Evolutionary conservation across 2,797 vertebrate species (phyloP), one percentile per base, ranked within the genome.

Genomic region (Centroberyx gerrardi): DNA sequence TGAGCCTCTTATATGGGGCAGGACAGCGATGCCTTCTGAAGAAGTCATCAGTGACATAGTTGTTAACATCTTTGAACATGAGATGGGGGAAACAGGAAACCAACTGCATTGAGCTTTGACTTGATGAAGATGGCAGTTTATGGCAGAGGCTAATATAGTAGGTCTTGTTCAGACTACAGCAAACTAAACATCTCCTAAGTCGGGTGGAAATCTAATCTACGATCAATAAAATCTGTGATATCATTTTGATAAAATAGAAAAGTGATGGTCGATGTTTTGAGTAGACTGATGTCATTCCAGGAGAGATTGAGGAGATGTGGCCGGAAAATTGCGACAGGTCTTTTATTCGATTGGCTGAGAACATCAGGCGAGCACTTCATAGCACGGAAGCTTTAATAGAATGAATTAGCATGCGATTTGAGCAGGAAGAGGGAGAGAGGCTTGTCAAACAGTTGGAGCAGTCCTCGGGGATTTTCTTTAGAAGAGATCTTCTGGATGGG

Each of bases 401-500:
- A 61, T 56, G 54, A 56, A 54, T 68, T 49, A 72, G 65, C 40
- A 53, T 36, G 58, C 74, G 62, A 76, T 76, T 12, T 31, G 52
- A 55, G 48, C 55, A 75, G 62, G 18, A 76, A 66, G 66, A 73
- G 31, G 36, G 40, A 36, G 27, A 27, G 33, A 33, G 22, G 22
- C 52, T 38, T 29, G 29, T 7, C 2, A 52, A 73, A 62, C 33
- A 58, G 17, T 28, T 38, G 48, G 52, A 46, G 29, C 28, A 18
- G 29, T 14, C 73, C 49, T 82, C 7, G 28, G 62, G 72, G 68
- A 74, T 62, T 55, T 62, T 54, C 74, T 73, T 74, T n/a, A 80
- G 82, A 69, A 69, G 68, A 80, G 67, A 82, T 59, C 42, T 62
- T 44, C 70, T 76, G 69, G 68, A 85, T 48, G 40, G 70, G 82